phyloP scores from a whole-genome alignment of 2,888 invertebrate species.

The Melipona beecheii region DNA sequence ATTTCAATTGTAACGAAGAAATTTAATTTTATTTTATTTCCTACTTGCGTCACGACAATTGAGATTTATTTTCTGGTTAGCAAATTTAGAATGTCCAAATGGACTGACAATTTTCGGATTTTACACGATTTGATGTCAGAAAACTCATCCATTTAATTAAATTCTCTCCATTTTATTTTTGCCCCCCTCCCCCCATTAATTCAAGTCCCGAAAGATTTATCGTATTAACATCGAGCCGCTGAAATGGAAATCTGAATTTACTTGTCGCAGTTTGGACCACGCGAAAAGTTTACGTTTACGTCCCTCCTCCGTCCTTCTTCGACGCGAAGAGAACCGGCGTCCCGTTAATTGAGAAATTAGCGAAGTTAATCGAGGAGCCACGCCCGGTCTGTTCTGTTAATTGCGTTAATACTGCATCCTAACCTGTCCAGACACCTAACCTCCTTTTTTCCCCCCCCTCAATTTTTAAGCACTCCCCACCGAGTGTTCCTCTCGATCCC shows the following conservation, averaged over 20 bases:
- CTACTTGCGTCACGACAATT: no score
- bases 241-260: constrained; percentile 13
- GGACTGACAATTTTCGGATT: no score
- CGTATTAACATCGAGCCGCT: not conserved
- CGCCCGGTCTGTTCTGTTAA: constrained; percentile 60
- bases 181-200: no score
- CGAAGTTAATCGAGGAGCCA: constrained; percentile 73
- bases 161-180: no score
- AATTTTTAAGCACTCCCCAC: constrained; percentile 1
- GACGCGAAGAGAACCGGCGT: constrained; percentile 1
- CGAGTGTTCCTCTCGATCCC: not conserved
- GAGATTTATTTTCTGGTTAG: no score
- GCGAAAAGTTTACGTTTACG: not conserved
- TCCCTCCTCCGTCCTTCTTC: not conserved
- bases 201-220: no score
- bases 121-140: no score
- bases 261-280: constrained; percentile 2
- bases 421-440: not conserved
- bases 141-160: no score
- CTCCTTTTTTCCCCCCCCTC: not conserved
- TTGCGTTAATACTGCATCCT: constrained; percentile 54
- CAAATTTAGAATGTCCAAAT: no score
- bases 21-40: no score
- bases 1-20: no score
- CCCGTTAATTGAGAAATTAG: constrained; percentile 74